Evolutionary conservation across 2,888 invertebrate genomes (phyloP), one percentile per base, ranked within the genome.

Genomic region (Cotesia congregata): DNA sequence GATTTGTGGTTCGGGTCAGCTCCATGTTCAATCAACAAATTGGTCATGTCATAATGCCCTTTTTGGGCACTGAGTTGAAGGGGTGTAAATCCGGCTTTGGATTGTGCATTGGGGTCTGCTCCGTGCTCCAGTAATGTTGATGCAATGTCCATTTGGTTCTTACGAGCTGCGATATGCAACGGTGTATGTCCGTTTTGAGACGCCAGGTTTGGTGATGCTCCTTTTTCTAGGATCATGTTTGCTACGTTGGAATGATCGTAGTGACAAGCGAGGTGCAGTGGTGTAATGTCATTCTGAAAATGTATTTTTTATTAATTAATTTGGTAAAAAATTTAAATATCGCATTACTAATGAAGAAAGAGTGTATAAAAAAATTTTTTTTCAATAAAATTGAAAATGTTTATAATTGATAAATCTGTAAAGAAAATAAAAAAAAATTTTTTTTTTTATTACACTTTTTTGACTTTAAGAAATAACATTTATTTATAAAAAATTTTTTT

Each of bases 101-200:
- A 98, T 89, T 98, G 97, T 1, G 97, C 96, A 85, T 96, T 94
- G 0, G 97, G 94, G 85, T 97, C 95, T 20, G 98, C 97, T 82
- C 96, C 96, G 89, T 96, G 97, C 90, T 98, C 97, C 82, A 99
- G 91, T 75, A 99, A 92, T 61, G 97, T 95, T 80, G 96, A 96
- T 12, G 98, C 98, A 84, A 98, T 97, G 85, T 98, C 98, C 92
- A 98, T 96, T 92, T 97, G 97, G 91, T 99, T 98, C 91, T 99
- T 98, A 85, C 98, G 95, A 70, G 98, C 98, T 74, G 98, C 98
- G 89, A 99, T 98, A 91, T 99, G 99, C 77, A 99, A 92, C 15
- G 99, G 97, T 1, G 98, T 98, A 89, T 99, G 98, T 2, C 98
- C 99, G 90, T 99, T 99, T 92, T 98, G 98, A 69, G 99, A 98